Conservation (phyloP, 1,140 invertebrate genomes). For the Lordiphosa stackelbergi region DNA sequence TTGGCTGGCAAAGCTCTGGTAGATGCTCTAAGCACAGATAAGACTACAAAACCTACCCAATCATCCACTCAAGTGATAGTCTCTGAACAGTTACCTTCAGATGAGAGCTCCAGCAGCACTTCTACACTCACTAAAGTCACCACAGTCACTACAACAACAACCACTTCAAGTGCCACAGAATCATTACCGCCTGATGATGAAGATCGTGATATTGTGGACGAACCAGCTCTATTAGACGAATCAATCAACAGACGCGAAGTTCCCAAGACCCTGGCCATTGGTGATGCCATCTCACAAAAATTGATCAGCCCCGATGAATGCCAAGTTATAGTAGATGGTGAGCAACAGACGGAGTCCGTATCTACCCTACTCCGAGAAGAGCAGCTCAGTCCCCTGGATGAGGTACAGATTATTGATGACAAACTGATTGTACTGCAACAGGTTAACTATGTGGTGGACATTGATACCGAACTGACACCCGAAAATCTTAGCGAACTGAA, state of each 20-base stretch:
- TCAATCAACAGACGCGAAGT: conserved; percentile 40
- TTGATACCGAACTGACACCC: conserved; percentile 79
- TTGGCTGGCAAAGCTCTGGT: conserved; percentile 89
- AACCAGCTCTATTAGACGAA: conserved; percentile 23
- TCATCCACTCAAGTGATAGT: conserved; percentile 24
- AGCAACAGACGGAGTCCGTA: conserved; percentile 80
- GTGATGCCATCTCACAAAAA: conserved; percentile 85
- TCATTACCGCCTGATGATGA: conserved; percentile 40
- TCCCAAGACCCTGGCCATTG: conserved; percentile 78
- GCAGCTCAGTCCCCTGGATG: conserved; percentile 83
- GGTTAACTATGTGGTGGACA: conserved; percentile 62
- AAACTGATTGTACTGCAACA: conserved; percentile 77
- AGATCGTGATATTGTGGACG: conserved; percentile 34
- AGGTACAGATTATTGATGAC: conserved; percentile 81
- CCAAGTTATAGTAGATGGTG: conserved; percentile 80
- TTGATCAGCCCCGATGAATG: conserved; percentile 87
- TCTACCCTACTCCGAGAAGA: conserved; percentile 82
- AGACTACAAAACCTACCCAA: conserved; percentile 72
- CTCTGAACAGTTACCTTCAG: conserved; percentile 13
- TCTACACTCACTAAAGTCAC: conserved; percentile 49
- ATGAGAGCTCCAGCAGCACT: conserved; percentile 27
- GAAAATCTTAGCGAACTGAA: conserved; percentile 84
- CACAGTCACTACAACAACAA: conserved; percentile 55
- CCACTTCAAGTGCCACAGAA: conserved; percentile 22
- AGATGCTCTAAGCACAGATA: conserved; percentile 84